These are phyloP conservation scores for Vanessa atalanta DNA, from an alignment of 1,140 invertebrate genomes.

Conservation along the genomic window DNA sequence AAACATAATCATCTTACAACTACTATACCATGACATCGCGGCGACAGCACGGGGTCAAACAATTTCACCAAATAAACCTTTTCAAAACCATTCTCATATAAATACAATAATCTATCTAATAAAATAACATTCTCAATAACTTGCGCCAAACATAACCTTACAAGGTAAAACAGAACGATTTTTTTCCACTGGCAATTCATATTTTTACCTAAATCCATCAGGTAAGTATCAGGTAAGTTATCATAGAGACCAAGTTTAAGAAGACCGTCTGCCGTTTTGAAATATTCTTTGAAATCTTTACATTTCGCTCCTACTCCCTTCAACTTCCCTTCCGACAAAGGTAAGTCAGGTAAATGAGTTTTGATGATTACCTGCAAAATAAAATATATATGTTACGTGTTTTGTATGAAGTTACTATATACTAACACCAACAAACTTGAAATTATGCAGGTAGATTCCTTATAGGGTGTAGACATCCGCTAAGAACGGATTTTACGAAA, in stretches of 20 bases:
- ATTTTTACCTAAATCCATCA: conserved; percentile 75
- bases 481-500: no score
- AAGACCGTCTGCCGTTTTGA: conserved; percentile 83
- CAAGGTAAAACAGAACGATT: conserved; percentile 90
- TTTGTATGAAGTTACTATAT: no score
- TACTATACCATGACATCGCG: conserved; percentile 88
- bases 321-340: conserved; percentile 65
- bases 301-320: conserved; percentile 79
- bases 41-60: conserved; percentile 89
- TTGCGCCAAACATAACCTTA: conserved; percentile 90
- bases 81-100: conserved; percentile 85
- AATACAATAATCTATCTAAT: conserved; percentile 90
- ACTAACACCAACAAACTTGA: no score
- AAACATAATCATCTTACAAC: conserved; percentile 62
- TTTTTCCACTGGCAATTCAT: conserved; percentile 82
- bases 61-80: conserved; percentile 86
- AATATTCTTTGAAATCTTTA: conserved; percentile 84
- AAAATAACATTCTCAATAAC: conserved; percentile 92
- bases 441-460: no score
- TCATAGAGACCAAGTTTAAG: conserved; percentile 74
- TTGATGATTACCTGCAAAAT: conserved; percentile 67
- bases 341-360: conserved; percentile 66
- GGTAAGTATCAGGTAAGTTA: conserved; percentile 76
- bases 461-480: no score
- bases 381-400: background rate